Conservation (phyloP, 1,140 invertebrate species). For the Idris sp. region DNA sequence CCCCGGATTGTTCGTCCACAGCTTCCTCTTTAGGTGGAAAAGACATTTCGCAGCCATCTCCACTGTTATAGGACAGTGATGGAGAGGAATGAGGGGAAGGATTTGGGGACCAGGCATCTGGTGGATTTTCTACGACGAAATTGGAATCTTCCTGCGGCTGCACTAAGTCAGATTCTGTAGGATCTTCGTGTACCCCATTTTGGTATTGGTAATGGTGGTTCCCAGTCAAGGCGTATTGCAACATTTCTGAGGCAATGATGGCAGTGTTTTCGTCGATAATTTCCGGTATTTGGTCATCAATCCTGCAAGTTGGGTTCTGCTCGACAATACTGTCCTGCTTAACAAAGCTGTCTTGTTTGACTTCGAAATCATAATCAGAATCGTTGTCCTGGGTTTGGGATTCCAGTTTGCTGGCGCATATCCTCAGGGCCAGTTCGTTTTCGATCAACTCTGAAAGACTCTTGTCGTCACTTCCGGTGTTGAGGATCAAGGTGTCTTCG, state of each 20-base stretch:
- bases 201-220: conserved; percentile 65
- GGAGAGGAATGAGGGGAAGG: conserved; percentile 45
- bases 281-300: conserved; percentile 1
- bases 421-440: conserved; percentile 73
- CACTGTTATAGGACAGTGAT: conserved; percentile 39
- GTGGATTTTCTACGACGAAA: conserved; percentile 3
- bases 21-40: conserved; percentile 28
- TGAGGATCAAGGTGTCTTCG: conserved; percentile 65
- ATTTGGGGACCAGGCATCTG: conserved; percentile 55
- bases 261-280: conserved; percentile 66
- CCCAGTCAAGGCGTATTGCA: conserved; percentile 65
- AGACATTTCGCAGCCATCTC: conserved; percentile 32
- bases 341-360: conserved; percentile 8
- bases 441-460: conserved; percentile 76
- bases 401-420: conserved; percentile 47
- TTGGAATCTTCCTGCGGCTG: conserved; percentile 9
- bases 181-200: conserved; percentile 64
- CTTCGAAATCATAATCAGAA: conserved; percentile 2
- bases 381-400: conserved; percentile 20
- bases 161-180: background rate
- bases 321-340: conserved; percentile 65
- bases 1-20: conserved; percentile 42
- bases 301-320: conserved; percentile 57
- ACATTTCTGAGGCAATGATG: conserved; percentile 70
- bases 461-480: conserved; percentile 69